phyloP scores from a whole-genome alignment of 2,888 invertebrate species.

The Penaeus monodon region DNA sequence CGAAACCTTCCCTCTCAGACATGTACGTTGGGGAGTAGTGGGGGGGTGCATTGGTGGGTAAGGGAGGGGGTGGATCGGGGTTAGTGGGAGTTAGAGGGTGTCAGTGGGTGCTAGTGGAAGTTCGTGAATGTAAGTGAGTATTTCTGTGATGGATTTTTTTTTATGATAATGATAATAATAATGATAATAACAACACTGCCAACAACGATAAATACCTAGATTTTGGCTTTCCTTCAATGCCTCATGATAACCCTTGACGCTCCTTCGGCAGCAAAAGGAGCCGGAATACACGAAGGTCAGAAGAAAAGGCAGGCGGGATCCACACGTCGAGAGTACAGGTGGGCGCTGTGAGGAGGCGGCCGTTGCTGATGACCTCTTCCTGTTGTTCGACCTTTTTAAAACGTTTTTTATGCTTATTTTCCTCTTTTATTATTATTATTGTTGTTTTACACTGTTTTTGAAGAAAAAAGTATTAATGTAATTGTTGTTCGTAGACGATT shows the following conservation, averaged over 20 bases:
- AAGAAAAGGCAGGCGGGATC: slow-evolving; percentile 85
- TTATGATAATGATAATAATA: no score
- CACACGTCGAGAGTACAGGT: slow-evolving; percentile 89
- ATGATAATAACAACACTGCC: no score
- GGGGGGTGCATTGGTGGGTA: no score
- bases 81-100: no score
- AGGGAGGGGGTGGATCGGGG: no score
- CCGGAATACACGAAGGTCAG: slow-evolving; percentile 86
- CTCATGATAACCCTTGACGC: slow-evolving; percentile 16
- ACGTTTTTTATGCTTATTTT: neutral
- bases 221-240: neutral
- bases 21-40: slow-evolving; percentile 67
- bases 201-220: neutral
- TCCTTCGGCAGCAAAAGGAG: slow-evolving; percentile 77
- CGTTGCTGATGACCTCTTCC: neutral
- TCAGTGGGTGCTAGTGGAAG: no score
- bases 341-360: slow-evolving; percentile 66
- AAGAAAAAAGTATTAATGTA: no score
- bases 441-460: no score
- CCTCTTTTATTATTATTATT: no score
- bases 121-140: no score
- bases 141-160: no score
- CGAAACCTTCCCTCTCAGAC: slow-evolving; percentile 81
- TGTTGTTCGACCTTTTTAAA: neutral
- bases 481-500: no score